A percentile compares a stretch with the other conserved stretches of the same genome.
Evolutionary conservation across 2,888 invertebrate species (phyloP).

Genomic region (Mythimna lalbum): DNA sequence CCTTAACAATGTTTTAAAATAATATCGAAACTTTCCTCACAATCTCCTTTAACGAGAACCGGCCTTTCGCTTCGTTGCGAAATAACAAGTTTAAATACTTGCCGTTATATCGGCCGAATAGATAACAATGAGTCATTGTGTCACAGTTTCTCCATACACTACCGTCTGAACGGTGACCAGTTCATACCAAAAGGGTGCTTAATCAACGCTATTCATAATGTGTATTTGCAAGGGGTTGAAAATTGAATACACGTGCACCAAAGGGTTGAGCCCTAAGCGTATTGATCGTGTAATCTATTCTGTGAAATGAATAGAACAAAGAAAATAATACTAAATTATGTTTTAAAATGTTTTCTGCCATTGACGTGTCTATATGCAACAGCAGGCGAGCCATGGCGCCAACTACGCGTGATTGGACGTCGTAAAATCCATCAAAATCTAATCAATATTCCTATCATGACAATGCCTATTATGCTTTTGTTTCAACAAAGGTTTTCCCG

Average conservation of each 20-base stretch:
- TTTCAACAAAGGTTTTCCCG: constrained; percentile 15
- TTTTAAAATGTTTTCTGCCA: not conserved
- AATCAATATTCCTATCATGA: constrained; percentile 44
- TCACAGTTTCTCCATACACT: constrained; percentile 53
- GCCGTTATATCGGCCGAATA: constrained; percentile 58
- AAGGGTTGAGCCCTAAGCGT: constrained; percentile 51
- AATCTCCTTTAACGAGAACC: constrained; percentile 51
- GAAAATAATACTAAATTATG: constrained; percentile 8
- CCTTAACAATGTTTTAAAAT: constrained; percentile 28
- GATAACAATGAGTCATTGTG: constrained; percentile 67
- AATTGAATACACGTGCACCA: constrained; percentile 64
- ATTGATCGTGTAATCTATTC: constrained; percentile 42
- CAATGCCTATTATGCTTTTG: constrained; percentile 19
- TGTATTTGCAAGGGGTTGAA: constrained; percentile 64
- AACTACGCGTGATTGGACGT: constrained; percentile 37
- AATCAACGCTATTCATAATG: constrained; percentile 55
- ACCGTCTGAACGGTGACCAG: constrained; percentile 23
- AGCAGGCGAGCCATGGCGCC: constrained; percentile 25
- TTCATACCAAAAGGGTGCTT: constrained; percentile 46
- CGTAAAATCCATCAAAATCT: constrained; percentile 35
- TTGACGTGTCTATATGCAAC: not conserved
- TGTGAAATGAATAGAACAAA: constrained; percentile 18
- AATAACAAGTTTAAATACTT: constrained; percentile 56
- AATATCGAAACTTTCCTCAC: constrained; percentile 33
- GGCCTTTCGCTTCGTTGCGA: constrained; percentile 58